These are phyloP conservation scores for Diplolepis rosae DNA, from an alignment of 2,888 invertebrate species.

Conservation along the genomic window DNA sequence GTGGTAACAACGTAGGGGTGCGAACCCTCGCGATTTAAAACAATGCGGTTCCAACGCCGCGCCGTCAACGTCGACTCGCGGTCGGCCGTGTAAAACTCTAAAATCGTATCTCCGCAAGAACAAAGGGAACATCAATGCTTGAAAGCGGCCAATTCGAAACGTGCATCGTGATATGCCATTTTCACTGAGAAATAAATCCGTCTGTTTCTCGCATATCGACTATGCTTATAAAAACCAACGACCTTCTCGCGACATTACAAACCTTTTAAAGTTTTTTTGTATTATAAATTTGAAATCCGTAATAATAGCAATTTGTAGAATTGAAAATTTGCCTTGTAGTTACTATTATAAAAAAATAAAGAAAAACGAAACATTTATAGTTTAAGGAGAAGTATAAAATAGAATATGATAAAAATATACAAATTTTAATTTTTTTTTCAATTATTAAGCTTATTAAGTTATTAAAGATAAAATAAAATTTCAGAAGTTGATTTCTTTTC, in stretches of 20 bases:
- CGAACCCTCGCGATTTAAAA: conserved; percentile 50
- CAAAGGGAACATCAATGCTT: conserved; percentile 18
- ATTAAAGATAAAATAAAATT: no score
- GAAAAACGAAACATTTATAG: no score
- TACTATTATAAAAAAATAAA: no score
- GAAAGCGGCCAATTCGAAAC: conserved; percentile 24
- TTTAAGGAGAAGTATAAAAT: no score
- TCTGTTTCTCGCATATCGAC: conserved; percentile 5
- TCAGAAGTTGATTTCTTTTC: no score
- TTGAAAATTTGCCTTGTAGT: no score
- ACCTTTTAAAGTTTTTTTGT: no score
- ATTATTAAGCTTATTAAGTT: no score
- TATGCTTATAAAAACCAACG: background rate
- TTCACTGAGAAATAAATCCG: conserved; percentile 6
- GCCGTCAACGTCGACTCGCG: conserved; percentile 22
- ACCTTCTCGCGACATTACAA: background rate
- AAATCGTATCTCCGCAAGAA: conserved; percentile 8
- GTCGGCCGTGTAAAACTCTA: conserved; percentile 19
- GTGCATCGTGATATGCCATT: conserved; percentile 18
- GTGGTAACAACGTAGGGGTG: conserved; percentile 32
- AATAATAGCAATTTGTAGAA: no score
- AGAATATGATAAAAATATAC: no score
- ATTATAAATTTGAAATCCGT: no score
- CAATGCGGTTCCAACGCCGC: conserved; percentile 41
- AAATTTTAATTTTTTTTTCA: background rate